Evolutionary conservation across 1,140 invertebrate species (phyloP), one percentile per base, ranked within the genome.

Genomic region (Drosophila nikananu): DNA sequence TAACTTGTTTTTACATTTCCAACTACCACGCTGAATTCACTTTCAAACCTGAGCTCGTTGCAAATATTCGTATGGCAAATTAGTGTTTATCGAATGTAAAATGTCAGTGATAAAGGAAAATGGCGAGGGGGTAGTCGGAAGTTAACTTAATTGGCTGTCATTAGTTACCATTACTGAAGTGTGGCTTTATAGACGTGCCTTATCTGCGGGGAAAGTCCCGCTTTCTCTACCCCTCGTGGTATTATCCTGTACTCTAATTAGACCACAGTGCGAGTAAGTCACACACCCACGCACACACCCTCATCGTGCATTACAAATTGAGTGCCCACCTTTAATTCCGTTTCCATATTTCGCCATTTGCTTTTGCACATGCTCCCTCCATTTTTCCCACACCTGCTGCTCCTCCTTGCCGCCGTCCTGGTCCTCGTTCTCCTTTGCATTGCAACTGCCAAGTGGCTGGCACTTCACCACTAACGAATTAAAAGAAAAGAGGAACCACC

Each of bases 371-470:
- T 66, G 52, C 58, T 61, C 9, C 25, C 54, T 49, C 17, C 35
- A 9, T 12, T n/a, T 37, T 39, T 39, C 42, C 32, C 60, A 32
- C 23, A 46, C 23, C 25, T 30, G 3, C 41, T 41, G 17, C 35
- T 35, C 62, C 19, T 42, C 25, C 42, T 41, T 5, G 49, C 25
- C 21, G 21, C 13, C 30, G 21, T 37, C 30, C 48, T 19, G 25
- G 9, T 44, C 8, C 19, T 37, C 13, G 32, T n/a, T 30, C 23
- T 41, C n/a, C 37, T 60, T 60, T 51, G 35, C 63, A 57, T 79
- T 79, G 79, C 83, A 80, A 82, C 75, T 82, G 75, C 84, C 73
- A 86, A 86, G 83, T 86, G 74, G 52, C 75, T 63, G 68, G 51
- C 83, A 79, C 83, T 86, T 82, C 67, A 61, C 54, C 49, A 71